Evolutionary conservation across 2,888 invertebrate genomes (phyloP).

Genomic region (Drepanosiphum platanoidis): DNA sequence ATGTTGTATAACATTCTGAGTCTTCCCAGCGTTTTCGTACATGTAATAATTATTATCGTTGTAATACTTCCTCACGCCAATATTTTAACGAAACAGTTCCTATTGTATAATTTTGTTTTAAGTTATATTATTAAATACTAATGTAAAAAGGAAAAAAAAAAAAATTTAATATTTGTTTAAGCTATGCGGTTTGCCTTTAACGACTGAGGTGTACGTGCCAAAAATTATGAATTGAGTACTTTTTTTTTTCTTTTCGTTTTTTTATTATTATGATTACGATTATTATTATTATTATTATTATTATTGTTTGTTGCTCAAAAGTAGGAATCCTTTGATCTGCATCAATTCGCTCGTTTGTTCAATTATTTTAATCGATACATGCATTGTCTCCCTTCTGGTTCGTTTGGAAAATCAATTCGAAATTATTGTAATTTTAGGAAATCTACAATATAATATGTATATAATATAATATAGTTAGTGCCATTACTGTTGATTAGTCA

Average conservation of each 20-base stretch:
- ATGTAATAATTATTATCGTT: conserved; percentile 19
- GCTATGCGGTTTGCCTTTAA: conserved; percentile 58
- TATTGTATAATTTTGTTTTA: conserved; percentile 59
- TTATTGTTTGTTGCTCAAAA: conserved; percentile 60
- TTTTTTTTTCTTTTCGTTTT: conserved; percentile 30
- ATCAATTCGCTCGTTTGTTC: conserved; percentile 40
- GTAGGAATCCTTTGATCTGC: conserved; percentile 53
- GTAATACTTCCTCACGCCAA: conserved; percentile 28
- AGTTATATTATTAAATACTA: conserved; percentile 35
- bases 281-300: no score
- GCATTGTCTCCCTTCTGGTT: conserved; percentile 16
- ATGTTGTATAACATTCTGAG: conserved; percentile 2
- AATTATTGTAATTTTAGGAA: conserved; percentile 38
- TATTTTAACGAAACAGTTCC: conserved; percentile 58
- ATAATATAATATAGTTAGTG: conserved; percentile 37
- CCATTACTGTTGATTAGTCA: conserved; percentile 53
- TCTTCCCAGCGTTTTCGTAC: conserved; percentile 44
- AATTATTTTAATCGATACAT: conserved; percentile 35
- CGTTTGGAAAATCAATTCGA: conserved; percentile 22
- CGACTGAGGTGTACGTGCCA: conserved; percentile 59
- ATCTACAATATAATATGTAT: conserved; percentile 28
- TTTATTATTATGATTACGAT: no score
- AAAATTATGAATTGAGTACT: conserved; percentile 40
- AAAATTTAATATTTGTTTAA: conserved; percentile 46
- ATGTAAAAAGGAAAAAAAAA: conserved; percentile 26